Percentiles rank a stretch among this genome's conserved stretches.
These are phyloP conservation scores for Pristionchus japonicus DNA, from an alignment of 2,888 invertebrate species.

Conservation along the genomic window DNA sequence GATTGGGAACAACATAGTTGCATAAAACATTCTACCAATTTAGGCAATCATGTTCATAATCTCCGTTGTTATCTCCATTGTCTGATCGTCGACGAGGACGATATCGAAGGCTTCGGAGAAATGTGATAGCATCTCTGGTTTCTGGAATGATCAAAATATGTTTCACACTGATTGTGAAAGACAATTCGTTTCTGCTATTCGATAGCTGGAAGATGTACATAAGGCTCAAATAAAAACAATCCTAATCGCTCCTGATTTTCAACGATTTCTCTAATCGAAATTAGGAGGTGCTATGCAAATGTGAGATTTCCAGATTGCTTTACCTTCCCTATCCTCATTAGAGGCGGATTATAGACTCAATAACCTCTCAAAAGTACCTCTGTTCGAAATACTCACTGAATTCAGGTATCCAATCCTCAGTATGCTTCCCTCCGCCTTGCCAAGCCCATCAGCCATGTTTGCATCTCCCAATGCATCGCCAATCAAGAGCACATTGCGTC, in stretches of 20 bases:
- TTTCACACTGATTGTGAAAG: too few species aligned
- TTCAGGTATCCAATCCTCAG: not conserved
- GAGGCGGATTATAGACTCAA: too few species aligned
- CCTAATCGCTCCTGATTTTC: too few species aligned
- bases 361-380: not conserved
- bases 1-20: too few species aligned
- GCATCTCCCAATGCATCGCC: not conserved
- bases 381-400: not conserved
- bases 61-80: not conserved
- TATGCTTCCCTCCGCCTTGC: not conserved
- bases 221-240: not conserved
- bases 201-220: not conserved
- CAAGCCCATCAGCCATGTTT: not conserved
- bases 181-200: not conserved
- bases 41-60: not conserved
- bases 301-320: too few species aligned
- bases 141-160: not conserved
- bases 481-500: not conserved
- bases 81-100: constrained; percentile 9
- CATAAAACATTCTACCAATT: too few species aligned
- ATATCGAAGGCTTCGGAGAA: constrained; percentile 1
- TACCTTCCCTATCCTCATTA: too few species aligned
- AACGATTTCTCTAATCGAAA: too few species aligned
- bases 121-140: not conserved
- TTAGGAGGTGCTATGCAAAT: too few species aligned